Evolutionary conservation across 2,797 vertebrate genomes (phyloP), one percentile per base, ranked within the genome.

Genomic region (Rhinatrema bivittatum): DNA sequence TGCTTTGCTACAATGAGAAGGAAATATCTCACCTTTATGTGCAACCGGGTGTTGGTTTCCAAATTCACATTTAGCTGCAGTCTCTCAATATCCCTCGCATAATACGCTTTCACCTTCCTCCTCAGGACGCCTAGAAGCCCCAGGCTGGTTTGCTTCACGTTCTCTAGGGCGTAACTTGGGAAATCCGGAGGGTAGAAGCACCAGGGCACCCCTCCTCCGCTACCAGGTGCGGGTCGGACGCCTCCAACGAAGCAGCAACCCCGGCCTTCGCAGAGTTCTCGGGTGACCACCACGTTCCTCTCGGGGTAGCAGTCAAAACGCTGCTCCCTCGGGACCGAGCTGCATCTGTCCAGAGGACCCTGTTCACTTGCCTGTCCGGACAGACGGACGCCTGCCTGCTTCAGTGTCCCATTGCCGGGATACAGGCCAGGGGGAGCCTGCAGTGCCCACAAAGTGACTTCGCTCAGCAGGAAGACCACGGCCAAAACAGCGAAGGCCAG

Each of bases 241-340:
- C 13, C 50, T 3, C 79, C 74, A 2, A 86, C 55, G 17, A 90
- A 94, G 60, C 91, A 94, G 46, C 91, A 94, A 4, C 81, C 86
- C 20, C 91, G 76, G 4, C 75, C 78, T 30, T 89, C 76, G 1
- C 91, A 94, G 53, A 90, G 30, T 30, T 89, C 79, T 53, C 34
- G 72, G 1, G 86, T 91, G 47, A 93, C 89, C 18, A 91, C 73
- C 25, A 51, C 65, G 0, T 0, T 54, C 40, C 61, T 73, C 55
- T 94, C 91, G 0, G 91, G 91, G 65, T 88, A 92, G 60, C 91
- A 94, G 56, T 94, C 88, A 20, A 93, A 92, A 61, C 89, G 78
- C 48, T 63, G 77, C 5, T 51, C 56, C 41, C 86, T 78, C 0
- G 85, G 69, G 16, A 81, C 65, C 2, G 53, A 19, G 3, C 53